Conservation (phyloP, 2,113 vertebrate genomes). For the Salvelinus fontinalis region DNA sequence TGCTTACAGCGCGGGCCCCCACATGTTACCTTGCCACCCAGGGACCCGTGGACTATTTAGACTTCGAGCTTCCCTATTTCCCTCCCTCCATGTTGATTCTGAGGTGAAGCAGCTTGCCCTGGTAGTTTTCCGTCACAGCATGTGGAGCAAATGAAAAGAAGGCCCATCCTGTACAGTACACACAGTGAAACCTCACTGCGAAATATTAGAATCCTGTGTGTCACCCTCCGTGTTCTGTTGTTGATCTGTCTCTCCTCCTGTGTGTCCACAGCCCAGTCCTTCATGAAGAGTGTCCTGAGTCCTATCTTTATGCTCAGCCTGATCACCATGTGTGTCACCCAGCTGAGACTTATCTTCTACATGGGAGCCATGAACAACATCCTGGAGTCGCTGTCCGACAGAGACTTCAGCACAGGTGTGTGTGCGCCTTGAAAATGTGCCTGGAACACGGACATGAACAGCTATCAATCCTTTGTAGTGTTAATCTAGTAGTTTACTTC, state of each 20-base stretch:
- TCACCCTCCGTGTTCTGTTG: too few species aligned
- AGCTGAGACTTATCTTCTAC: constrained; percentile 97
- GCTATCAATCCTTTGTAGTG: too few species aligned
- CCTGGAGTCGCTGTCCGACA: constrained; percentile 83
- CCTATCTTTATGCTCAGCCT: constrained; percentile 95
- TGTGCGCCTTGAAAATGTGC: constrained; percentile 12
- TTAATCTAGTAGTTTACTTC: too few species aligned
- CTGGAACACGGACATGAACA: not conserved
- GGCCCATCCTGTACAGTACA: too few species aligned
- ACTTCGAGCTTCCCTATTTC: not conserved
- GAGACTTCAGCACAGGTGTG: constrained; percentile 82
- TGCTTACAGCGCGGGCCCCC: not conserved
- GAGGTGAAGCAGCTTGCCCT: too few species aligned
- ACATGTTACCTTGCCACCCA: constrained; percentile 38
- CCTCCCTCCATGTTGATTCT: too few species aligned
- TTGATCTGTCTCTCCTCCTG: not conserved
- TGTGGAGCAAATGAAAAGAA: too few species aligned
- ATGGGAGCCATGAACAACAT: constrained; percentile 99
- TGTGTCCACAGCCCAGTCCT: constrained; percentile 79
- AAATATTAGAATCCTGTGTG: too few species aligned
- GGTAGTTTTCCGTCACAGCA: too few species aligned
- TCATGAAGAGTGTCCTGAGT: constrained; percentile 93
- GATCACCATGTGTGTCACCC: constrained; percentile 97
- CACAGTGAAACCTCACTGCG: too few species aligned
- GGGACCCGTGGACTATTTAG: constrained; percentile 37